A percentile compares a stretch with the other conserved stretches of the same genome.
These are phyloP conservation scores for Caenorhabditis auriculariae DNA, from an alignment of 2,888 invertebrate species.

Conservation along the genomic window DNA sequence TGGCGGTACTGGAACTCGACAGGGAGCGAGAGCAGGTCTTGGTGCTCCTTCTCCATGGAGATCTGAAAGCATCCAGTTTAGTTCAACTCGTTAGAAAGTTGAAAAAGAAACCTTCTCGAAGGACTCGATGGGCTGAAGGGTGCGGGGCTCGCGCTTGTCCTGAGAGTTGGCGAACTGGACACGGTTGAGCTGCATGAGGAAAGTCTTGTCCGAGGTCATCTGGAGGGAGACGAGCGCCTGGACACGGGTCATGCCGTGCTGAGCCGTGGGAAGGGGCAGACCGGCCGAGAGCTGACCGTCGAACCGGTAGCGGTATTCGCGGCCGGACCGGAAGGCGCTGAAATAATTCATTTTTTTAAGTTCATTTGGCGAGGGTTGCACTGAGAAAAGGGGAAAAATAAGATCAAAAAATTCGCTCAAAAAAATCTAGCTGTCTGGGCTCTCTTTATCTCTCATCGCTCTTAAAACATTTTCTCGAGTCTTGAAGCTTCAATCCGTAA, in stretches of 20 bases:
- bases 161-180: conserved; percentile 37
- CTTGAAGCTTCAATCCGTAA: too few species aligned
- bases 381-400: too few species aligned
- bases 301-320: conserved; percentile 40
- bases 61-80: conserved; percentile 1
- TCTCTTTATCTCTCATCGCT: too few species aligned
- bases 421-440: too few species aligned
- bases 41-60: conserved; percentile 16
- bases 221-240: conserved; percentile 44
- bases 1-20: conserved; percentile 34
- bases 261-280: conserved; percentile 43
- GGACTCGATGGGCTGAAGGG: conserved; percentile 27
- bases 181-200: conserved; percentile 33
- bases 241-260: conserved; percentile 46
- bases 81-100: neutral
- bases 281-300: conserved; percentile 48
- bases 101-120: conserved; percentile 21
- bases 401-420: neutral
- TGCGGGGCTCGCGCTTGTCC: conserved; percentile 21
- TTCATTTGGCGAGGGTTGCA: too few species aligned
- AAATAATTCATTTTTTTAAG: too few species aligned
- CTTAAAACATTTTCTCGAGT: too few species aligned
- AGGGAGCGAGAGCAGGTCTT: conserved; percentile 28
- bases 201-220: conserved; percentile 29
- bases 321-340: conserved; percentile 32